Evolutionary conservation across 2,888 invertebrate species (phyloP), one percentile per base, ranked within the genome.

Genomic region (Diachrysia chrysitis): DNA sequence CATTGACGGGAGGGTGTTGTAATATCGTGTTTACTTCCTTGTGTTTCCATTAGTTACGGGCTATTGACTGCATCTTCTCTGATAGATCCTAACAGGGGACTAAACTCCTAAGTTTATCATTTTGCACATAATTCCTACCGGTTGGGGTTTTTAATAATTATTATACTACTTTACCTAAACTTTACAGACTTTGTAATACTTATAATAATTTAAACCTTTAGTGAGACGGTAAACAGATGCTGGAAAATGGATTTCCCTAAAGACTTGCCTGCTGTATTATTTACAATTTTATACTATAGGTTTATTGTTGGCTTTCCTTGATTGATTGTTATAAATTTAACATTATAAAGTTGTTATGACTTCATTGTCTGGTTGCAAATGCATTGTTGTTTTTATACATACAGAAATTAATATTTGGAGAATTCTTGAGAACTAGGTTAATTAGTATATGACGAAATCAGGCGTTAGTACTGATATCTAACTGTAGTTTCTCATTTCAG

Each of bases 1-100:
- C 85, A 75, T 85, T 83, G 85, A 82, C 78, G 82, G 80, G 82
- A 83, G 79, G 83, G 85, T 86, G 85, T 85, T 87, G 81, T 83
- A 85, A 84, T 82, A 76, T 74, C 77, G 77, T 82, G 77, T 85
- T 82, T 84, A 86, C 78, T 84, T 86, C 85, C 84, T 78, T 69
- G 76, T 78, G 76, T 71, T 73, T 69, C 69, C 61, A 78, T 79
- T 79, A 73, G 66, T 80, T 73, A 66, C 64, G 29, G 70, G 61
- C 63, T 65, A 74, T 42, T 76, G 72, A 64, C 51, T 72, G 46
- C 65, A 62, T 65, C 60, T 65, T 57, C 58, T 61, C 42, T 61
- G 57, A 42, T 32, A 58, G 51, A 64, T 58, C 55, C 61, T 48
- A 63, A 63, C 51, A 58, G 29, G 58, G 48, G 48, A 51, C 21